A percentile compares a stretch with the other conserved stretches of the same genome.
These are phyloP conservation scores for Strigops habroptila DNA, from an alignment of 2,113 vertebrate species.

Conservation along the genomic window DNA sequence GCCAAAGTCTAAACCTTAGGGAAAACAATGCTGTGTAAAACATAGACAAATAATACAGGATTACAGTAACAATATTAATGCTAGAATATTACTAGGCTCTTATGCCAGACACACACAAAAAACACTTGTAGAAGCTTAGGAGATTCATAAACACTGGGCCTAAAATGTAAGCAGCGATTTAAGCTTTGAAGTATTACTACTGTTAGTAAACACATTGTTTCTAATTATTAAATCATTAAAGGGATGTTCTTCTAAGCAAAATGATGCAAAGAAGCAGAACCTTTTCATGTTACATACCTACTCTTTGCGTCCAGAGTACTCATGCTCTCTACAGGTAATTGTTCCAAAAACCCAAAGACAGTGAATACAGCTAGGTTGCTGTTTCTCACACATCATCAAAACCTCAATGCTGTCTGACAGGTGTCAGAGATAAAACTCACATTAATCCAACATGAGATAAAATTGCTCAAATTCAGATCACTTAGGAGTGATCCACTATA, in stretches of 20 bases:
- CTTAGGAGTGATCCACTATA: neutral
- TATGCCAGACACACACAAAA: neutral
- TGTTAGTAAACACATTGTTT: neutral
- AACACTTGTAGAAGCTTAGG: neutral
- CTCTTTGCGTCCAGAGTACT: neutral
- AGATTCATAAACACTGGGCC: neutral
- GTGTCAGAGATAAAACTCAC: neutral
- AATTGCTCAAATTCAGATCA: neutral
- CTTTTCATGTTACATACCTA: rapidly evolving
- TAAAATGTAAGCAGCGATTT: neutral
- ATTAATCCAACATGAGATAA: neutral
- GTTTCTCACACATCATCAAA: neutral
- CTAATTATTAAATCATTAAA: neutral
- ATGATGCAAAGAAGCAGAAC: neutral
- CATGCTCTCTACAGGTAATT: neutral
- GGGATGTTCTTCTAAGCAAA: neutral
- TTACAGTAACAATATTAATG: neutral
- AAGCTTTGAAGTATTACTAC: neutral
- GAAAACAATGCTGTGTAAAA: neutral
- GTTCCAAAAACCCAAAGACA: neutral
- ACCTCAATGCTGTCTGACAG: neutral
- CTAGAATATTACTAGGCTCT: neutral
- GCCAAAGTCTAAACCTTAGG: neutral
- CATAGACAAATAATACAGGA: neutral
- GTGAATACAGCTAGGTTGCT: neutral